A percentile compares a stretch with the other conserved stretches of the same genome.
Evolutionary conservation across 2,113 vertebrate genomes (phyloP).

Genomic region (Chauna torquata): DNA sequence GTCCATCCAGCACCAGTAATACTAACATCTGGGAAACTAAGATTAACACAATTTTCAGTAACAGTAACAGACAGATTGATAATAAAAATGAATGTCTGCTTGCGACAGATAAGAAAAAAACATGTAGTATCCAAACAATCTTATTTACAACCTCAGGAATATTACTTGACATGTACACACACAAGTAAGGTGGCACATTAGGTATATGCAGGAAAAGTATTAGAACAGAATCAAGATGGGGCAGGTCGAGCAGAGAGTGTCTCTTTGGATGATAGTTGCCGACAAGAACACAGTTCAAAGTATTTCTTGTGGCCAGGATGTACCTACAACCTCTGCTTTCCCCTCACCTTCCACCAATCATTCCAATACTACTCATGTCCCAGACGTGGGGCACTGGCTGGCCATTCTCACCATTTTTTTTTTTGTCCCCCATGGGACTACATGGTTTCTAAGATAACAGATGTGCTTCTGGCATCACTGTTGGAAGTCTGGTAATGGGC

Average conservation of each 20-base stretch:
- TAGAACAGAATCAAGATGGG: neutral
- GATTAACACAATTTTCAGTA: neutral
- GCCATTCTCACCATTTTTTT: neutral
- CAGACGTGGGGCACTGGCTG: neutral
- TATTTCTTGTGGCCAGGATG: neutral
- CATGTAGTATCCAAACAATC: neutral
- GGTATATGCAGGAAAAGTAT: neutral
- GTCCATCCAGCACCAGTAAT: neutral
- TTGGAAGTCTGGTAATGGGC: neutral
- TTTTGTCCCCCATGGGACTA: neutral
- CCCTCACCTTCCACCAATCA: neutral
- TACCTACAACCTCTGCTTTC: neutral
- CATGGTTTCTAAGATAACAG: neutral
- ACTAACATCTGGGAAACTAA: neutral
- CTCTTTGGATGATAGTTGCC: neutral
- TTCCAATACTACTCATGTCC: neutral
- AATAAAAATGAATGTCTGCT: neutral
- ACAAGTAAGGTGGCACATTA: neutral
- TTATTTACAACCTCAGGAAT: neutral
- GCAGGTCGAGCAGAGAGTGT: neutral
- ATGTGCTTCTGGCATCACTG: neutral
- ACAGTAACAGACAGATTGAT: neutral
- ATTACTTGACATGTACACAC: accelerated
- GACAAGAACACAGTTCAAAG: neutral
- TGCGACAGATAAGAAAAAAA: neutral